Conservation (phyloP, 1,140 invertebrate genomes). For the Zaprionus capensis region DNA sequence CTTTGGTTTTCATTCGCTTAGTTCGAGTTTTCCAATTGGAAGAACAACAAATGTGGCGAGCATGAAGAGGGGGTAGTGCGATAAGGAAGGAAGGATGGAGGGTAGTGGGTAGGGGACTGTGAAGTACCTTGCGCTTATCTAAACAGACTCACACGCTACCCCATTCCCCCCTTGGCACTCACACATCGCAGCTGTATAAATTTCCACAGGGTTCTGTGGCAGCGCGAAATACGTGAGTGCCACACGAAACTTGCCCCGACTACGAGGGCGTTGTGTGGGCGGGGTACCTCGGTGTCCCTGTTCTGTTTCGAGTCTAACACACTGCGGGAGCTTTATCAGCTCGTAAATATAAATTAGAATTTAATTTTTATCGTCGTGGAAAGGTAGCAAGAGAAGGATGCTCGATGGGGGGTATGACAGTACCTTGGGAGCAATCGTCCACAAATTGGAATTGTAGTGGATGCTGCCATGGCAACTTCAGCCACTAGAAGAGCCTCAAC, state of each 20-base stretch:
- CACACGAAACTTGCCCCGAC: constrained; percentile 54
- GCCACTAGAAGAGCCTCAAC: constrained; percentile 55
- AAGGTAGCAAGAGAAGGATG: constrained; percentile 60
- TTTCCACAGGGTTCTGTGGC: constrained; percentile 63
- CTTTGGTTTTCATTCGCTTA: constrained; percentile 22
- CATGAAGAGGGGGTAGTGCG: background rate
- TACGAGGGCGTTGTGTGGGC: background rate
- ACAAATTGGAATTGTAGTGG: constrained; percentile 69
- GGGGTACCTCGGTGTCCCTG: background rate
- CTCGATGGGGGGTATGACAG: constrained; percentile 19
- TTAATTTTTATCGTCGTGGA: constrained; percentile 76
- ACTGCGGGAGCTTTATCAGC: constrained; percentile 78
- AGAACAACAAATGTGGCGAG: constrained; percentile 17
- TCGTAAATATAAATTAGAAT: constrained; percentile 83
- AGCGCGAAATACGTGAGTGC: constrained; percentile 52
- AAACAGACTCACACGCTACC: constrained; percentile 40
- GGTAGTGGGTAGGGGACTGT: constrained; percentile 9
- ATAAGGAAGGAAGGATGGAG: background rate
- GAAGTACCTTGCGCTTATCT: constrained; percentile 64
- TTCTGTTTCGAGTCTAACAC: constrained; percentile 73
- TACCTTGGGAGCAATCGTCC: constrained; percentile 83
- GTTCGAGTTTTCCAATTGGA: constrained; percentile 58
- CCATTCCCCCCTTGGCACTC: background rate
- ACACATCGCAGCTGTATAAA: constrained; percentile 26
- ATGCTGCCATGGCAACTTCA: constrained; percentile 60